Base-by-base conservation (phyloP, 2,888 invertebrate species). In the Trissolcus brochymenae region DNA sequence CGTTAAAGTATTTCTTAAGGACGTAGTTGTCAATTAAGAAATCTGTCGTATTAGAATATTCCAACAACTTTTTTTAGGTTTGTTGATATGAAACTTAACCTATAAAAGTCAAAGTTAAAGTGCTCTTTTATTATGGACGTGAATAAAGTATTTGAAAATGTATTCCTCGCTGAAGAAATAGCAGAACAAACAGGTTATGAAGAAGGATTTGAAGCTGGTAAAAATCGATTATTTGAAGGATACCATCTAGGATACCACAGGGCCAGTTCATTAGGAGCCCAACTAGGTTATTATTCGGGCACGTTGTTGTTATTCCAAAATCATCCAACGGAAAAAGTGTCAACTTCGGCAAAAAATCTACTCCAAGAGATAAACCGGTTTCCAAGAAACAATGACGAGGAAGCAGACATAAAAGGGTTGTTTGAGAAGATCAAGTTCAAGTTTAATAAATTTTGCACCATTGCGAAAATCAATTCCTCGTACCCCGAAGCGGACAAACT, bases 191-290 rank as follows among this genome's bases (percentile, higher is more conserved):
- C 90, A 81, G 93, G 93, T 68, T 95, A 93, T 86, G 86, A 92
- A 62, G 93, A 95, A 89, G 96, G 96, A 4, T 93, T 90, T 78
- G 85, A 90, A 72, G 91, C 91, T 81, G 95, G 95, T 0, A 88
- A 88, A 59, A 87, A 89, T 40, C 91, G 93, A 82, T 81, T 85
- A 50, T 85, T 92, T 16, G 93, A 94, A 85, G 94, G 93, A 1
- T 94, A 91, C 85, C 94, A 94, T 86, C 89, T 94, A 76, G 96
- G 96, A 1, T 95, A 94, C 86, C 94, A 95, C 78, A 92, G 93
- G 87, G 95, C 95, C 9, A 92, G 93, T 61, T 92, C 94, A 85
- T 85, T 96, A 16, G 95, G 95, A 2, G 92, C 93, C 54, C 95
- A 95, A 89, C 89, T 96, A 84, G 96, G 96, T 6, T 93, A 92